These are phyloP conservation scores for Oreochromis spilurus DNA, from an alignment of 2,113 vertebrate genomes.

Conservation along the genomic window DNA sequence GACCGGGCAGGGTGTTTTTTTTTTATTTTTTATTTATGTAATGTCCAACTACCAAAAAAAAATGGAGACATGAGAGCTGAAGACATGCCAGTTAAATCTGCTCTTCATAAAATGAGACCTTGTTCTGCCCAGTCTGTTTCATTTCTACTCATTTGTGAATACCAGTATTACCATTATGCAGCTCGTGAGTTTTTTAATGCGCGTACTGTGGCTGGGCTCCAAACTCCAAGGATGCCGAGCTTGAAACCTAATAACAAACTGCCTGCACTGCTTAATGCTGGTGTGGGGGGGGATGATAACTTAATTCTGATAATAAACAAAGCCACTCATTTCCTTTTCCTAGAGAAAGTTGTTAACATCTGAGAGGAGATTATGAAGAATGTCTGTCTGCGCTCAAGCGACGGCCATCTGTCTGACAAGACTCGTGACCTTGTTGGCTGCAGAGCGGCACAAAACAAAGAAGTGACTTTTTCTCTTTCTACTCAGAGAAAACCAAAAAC, in stretches of 20 bases:
- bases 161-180: background rate
- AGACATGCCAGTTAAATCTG: background rate
- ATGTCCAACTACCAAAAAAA: slow-evolving; percentile 2
- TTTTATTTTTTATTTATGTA: background rate
- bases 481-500: background rate
- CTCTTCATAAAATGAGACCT: slow-evolving; percentile 14
- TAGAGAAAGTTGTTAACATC: background rate
- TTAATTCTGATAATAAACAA: background rate
- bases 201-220: background rate
- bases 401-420: background rate
- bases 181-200: background rate
- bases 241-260: background rate
- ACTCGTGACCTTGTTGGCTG: background rate
- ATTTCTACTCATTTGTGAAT: background rate
- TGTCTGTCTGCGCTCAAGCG: background rate
- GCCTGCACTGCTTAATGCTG: background rate
- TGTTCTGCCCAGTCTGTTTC: background rate
- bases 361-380: background rate
- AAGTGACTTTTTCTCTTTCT: background rate
- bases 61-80: slow-evolving; percentile 12
- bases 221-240: background rate
- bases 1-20: background rate
- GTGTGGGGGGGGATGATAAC: background rate
- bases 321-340: background rate
- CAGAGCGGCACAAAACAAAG: background rate